Conservation (phyloP, 2,113 vertebrate species). For the Abramis brama region DNA sequence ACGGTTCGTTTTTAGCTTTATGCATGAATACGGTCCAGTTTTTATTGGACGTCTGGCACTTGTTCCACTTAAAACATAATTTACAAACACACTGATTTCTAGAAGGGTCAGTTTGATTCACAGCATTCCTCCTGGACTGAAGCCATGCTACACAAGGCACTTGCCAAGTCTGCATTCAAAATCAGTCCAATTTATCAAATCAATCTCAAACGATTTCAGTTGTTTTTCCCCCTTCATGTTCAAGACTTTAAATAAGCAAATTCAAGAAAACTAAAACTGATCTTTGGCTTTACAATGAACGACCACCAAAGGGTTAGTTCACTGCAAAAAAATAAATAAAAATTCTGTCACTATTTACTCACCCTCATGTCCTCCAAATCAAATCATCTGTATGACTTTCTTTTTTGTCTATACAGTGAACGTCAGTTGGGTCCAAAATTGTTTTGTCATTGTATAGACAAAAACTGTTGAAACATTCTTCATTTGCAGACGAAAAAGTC, state of each 20-base stretch:
- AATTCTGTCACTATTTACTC: not conserved
- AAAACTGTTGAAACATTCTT: not conserved
- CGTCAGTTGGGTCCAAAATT: not conserved
- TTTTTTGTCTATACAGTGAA: not conserved
- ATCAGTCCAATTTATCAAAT: conserved; percentile 14
- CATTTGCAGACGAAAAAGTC: not conserved
- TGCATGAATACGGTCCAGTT: conserved; percentile 13
- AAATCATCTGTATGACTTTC: too few relatives aligned
- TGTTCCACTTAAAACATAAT: conserved; percentile 30
- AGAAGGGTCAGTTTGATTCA: conserved; percentile 18
- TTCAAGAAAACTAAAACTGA: not conserved
- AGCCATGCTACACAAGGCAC: conserved; percentile 14
- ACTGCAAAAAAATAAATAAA: not conserved
- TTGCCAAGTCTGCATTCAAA: conserved; percentile 28
- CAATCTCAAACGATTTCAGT: not conserved
- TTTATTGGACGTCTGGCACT: conserved; percentile 9
- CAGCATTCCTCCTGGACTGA: conserved; percentile 11
- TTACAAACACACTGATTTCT: conserved; percentile 44
- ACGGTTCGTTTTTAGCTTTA: not conserved
- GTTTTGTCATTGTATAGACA: not conserved
- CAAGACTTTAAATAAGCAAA: not conserved
- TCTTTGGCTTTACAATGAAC: too few relatives aligned
- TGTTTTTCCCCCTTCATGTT: not conserved
- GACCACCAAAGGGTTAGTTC: not conserved
- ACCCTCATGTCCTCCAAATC: too few relatives aligned